Conservation (phyloP, 92 coral and sea anemone species). For the Montipora capitata region DNA sequence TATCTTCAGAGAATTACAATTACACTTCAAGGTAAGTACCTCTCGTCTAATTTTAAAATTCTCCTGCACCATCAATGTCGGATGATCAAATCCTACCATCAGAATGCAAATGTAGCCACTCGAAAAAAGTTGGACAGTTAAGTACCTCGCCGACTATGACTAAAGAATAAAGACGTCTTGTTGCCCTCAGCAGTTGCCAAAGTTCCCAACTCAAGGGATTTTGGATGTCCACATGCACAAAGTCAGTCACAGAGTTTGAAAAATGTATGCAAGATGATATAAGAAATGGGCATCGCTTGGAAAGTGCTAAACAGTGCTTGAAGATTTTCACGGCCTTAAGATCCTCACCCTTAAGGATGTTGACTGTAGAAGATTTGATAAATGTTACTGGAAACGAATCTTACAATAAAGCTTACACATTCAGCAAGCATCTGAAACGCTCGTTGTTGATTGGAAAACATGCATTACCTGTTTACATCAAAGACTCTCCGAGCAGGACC, state of each 20-base stretch:
- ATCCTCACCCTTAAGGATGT: constrained; percentile 19
- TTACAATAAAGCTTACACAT: neutral
- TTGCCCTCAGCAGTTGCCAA: constrained; percentile 23
- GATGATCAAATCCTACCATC: neutral
- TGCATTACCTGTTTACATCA: constrained; percentile 10
- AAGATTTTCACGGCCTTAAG: neutral
- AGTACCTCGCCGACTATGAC: neutral
- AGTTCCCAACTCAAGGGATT: constrained; percentile 4
- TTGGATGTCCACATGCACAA: constrained; percentile 15
- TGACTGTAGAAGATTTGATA: constrained; percentile 29
- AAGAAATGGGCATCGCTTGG: neutral
- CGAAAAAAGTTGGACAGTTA: neutral
- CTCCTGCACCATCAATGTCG: no score
- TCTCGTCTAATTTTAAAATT: no score
- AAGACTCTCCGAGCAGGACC: constrained; percentile 33
- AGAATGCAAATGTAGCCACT: neutral
- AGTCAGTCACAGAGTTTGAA: neutral
- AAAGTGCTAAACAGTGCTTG: neutral
- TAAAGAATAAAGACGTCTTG: constrained; percentile 9
- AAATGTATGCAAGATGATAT: neutral
- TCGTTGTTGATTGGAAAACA: constrained; percentile 9
- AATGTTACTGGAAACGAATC: constrained; percentile 14
- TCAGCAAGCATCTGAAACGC: constrained; percentile 26
- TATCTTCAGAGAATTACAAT: no score
- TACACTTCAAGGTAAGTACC: no score